Base-by-base conservation (phyloP, 2,888 invertebrate species). In the Apodemia duryi region DNA sequence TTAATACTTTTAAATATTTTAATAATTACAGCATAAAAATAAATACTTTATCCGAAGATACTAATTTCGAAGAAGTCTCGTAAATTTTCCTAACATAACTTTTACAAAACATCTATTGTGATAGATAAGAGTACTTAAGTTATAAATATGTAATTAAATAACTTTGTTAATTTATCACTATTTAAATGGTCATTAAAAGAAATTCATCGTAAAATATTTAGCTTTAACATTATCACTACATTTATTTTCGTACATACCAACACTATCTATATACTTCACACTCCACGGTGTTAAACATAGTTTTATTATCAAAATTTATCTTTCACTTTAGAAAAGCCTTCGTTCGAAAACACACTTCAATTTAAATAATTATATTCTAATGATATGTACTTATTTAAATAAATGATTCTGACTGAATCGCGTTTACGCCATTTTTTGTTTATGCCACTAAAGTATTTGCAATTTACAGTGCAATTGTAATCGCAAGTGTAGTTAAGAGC, bases 401-500 rank as follows among this genome's bases (percentile, higher is more conserved):
- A 54, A 11, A 54, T 10, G 29, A 5, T 54, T 54, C 29, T 4
- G 29, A 28, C 29, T 29, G 5, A 54, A 57, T 57, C 11, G 57
- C 11, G 57, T 29, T 57, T 57, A 57, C 57, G 10, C 29, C 57
- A 29, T 57, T 32, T 32, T 32, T 32, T 13, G 10, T 29, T 4
- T 11, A 11, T 57, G 54, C 54, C 28, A 32, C 29, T 29, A 29
- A 6, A 57, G 13, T 11, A 32, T 11, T 11, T 11, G 11, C 29
- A 54, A 68, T 77, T 86, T 91, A 91, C 75, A 91, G 75, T n/a
- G 91, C 86, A 9, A 83, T 78, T 1, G 90, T 86, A n/a, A 85
- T 89, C 2, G 91, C 91, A 1, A 91, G 80, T 1, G 91, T 83
- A 7, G 87, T 91, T 7, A 91, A 80, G 62, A 91, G 73, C 52